Percentiles rank a stretch among this genome's conserved stretches.
Conservation (phyloP, 1,140 invertebrate species). For the Nixonia krombeini region DNA sequence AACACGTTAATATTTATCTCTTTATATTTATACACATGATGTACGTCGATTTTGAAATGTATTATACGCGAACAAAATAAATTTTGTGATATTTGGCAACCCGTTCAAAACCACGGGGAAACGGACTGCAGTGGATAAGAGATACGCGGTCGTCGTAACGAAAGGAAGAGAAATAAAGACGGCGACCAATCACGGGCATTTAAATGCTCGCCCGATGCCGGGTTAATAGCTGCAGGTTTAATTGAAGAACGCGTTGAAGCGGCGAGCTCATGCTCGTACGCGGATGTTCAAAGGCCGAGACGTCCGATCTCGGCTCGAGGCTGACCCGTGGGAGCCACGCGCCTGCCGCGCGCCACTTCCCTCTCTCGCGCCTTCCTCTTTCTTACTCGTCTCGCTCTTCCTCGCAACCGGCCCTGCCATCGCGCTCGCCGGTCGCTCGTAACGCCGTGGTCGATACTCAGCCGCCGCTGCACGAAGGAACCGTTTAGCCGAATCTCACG, state of each 20-base stretch:
- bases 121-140: too few relatives aligned
- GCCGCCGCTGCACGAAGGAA: conserved; percentile 1
- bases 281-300: conserved; percentile 13
- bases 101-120: too few relatives aligned
- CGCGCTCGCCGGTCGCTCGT: conserved; percentile 13
- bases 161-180: too few relatives aligned
- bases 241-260: conserved; percentile 6
- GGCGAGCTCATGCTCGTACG: neutral
- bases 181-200: too few relatives aligned
- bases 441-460: conserved; percentile 7
- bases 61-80: too few relatives aligned
- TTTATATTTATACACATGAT: too few relatives aligned
- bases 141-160: too few relatives aligned
- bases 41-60: too few relatives aligned
- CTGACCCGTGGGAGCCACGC: conserved; percentile 64
- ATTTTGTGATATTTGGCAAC: too few relatives aligned
- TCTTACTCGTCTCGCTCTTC: conserved; percentile 29
- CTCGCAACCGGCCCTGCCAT: conserved; percentile 23
- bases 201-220: neutral
- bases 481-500: neutral
- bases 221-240: conserved; percentile 1
- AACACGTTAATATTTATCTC: too few relatives aligned
- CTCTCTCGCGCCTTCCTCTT: conserved; percentile 38
- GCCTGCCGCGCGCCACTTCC: conserved; percentile 64
- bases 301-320: conserved; percentile 36